Conservation (phyloP, 2,113 vertebrate genomes). For the Ptyas mucosa region DNA sequence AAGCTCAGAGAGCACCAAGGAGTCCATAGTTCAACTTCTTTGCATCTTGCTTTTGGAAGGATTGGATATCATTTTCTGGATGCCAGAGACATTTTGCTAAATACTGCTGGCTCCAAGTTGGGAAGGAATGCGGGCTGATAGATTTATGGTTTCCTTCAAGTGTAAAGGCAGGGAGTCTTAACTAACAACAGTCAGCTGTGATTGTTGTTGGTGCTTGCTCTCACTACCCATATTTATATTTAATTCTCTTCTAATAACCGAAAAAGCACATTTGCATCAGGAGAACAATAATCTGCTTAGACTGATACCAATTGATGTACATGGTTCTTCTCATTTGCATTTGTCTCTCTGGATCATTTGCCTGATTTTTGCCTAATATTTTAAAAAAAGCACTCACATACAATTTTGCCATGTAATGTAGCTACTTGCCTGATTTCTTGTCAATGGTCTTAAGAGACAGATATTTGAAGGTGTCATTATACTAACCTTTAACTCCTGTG, state of each 20-base stretch:
- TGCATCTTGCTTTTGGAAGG: background rate
- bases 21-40: background rate
- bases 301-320: background rate
- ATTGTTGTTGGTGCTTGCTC: background rate
- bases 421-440: conserved; percentile 25
- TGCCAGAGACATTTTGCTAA: background rate
- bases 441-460: conserved; percentile 18
- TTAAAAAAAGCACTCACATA: background rate
- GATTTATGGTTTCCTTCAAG: background rate
- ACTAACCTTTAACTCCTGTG: conserved; percentile 24
- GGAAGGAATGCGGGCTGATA: background rate
- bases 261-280: background rate
- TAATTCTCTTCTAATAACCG: background rate
- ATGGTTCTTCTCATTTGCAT: background rate
- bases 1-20: background rate
- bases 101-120: background rate
- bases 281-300: background rate
- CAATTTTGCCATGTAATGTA: background rate
- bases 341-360: background rate
- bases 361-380: background rate
- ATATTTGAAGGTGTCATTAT: conserved; percentile 24
- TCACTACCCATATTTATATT: background rate
- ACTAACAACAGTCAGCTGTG: background rate
- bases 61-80: background rate
- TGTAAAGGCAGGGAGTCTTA: background rate